Conservation (phyloP, 2,888 invertebrate genomes). For the Branchellion lobata region DNA sequence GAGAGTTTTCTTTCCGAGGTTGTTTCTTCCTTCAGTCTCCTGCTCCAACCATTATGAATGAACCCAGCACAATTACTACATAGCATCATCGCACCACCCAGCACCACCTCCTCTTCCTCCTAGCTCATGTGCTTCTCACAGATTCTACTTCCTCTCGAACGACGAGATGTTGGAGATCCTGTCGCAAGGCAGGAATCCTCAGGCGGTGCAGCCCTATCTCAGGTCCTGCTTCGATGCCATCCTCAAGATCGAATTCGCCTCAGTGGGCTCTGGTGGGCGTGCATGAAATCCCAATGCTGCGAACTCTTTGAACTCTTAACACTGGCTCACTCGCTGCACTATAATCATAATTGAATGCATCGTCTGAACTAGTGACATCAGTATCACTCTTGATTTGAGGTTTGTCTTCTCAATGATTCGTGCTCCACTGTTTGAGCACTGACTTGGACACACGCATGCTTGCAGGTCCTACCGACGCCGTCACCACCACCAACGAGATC, state of each 20-base stretch:
- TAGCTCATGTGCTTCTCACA: slow-evolving; percentile 49
- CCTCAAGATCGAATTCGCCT: slow-evolving; percentile 61
- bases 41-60: not conserved
- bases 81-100: not conserved
- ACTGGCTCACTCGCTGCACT: too few species aligned
- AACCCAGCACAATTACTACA: not conserved
- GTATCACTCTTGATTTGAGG: too few species aligned
- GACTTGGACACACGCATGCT: too few species aligned
- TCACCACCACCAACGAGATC: slow-evolving; percentile 73
- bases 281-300: too few species aligned
- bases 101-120: not conserved
- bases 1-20: slow-evolving; percentile 76
- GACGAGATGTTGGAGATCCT: slow-evolving; percentile 85
- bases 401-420: too few species aligned
- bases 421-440: too few species aligned
- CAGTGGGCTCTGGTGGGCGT: not conserved
- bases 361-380: too few species aligned
- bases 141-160: slow-evolving; percentile 86
- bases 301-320: too few species aligned
- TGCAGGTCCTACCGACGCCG: not conserved
- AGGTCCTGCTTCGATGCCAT: slow-evolving; percentile 76
- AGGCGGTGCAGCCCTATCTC: slow-evolving; percentile 82
- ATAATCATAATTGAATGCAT: too few species aligned
- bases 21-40: too few species aligned
- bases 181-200: slow-evolving; percentile 82